Conservation (phyloP, 2,797 vertebrate species). For the Hybognathus amarus region DNA sequence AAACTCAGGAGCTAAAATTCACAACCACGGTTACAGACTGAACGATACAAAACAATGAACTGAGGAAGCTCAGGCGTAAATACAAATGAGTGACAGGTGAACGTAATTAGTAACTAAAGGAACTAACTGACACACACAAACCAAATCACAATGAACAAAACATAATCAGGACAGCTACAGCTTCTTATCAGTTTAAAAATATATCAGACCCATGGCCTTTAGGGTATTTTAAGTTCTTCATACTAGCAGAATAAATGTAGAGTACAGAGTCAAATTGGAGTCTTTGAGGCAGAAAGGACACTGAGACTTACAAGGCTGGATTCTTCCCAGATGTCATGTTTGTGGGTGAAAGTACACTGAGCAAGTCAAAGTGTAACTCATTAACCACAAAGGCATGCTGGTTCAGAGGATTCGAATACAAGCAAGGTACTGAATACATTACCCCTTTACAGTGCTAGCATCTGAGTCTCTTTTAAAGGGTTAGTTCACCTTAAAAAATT, state of each 20-base stretch:
- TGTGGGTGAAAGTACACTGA: constrained; percentile 29
- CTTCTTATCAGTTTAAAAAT: not conserved
- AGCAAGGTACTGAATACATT: constrained; percentile 31
- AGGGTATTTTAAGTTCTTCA: not conserved
- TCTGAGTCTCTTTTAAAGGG: not conserved
- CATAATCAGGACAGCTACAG: not conserved
- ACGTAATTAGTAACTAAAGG: too few species aligned
- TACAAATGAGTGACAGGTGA: too few species aligned
- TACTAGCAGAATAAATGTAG: not conserved
- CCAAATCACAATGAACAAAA: not conserved
- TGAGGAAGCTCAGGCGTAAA: too few species aligned
- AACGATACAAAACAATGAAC: too few species aligned
- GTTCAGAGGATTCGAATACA: constrained; percentile 33
- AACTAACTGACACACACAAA: too few species aligned
- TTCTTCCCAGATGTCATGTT: constrained; percentile 8
- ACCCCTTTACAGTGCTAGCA: constrained; percentile 10
- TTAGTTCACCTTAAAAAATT: too few species aligned
- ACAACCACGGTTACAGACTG: too few species aligned
- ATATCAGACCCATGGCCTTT: not conserved
- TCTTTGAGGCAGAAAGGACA: constrained; percentile 7
- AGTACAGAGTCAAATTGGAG: not conserved
- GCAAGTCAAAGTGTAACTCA: constrained; percentile 45
- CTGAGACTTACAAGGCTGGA: constrained; percentile 26
- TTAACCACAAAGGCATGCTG: constrained; percentile 49
- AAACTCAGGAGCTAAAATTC: too few species aligned